Evolutionary conservation across 1,140 invertebrate species (phyloP), one percentile per base, ranked within the genome.

Genomic region (Nymphalis io): DNA sequence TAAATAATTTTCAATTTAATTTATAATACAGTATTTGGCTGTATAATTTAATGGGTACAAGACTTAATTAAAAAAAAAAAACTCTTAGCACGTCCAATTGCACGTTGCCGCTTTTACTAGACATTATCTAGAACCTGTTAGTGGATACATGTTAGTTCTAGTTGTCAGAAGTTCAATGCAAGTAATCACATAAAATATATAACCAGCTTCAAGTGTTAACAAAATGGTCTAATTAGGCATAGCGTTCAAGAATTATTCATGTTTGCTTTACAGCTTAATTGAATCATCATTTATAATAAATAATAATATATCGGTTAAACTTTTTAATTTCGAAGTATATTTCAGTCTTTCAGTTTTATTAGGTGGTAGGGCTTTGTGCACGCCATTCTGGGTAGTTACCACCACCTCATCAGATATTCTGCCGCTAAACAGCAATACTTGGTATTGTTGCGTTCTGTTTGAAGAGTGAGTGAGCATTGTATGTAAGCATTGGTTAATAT

Each of bases 81-180:
- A 8, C n/a, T n/a, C 15, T 44, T n/a, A n/a, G n/a, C 15, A 5
- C 5, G 15, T n/a, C n/a, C 44, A 3, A 33, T 33, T n/a, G 15
- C n/a, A 46, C 44, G n/a, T 46, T n/a, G 44, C 44, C 44, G 44
- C n/a, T 46, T 46, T 46, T 46, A 46, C 15, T 46, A 16, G n/a
- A 46, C n/a, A 16, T 46, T 18, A 46, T 46, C 44, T 46, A 51
- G 5, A 20, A 51, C 18, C 16, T 20, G 18, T 51, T 51, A 20
- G 3, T 51, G 6, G 2, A 11, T 20, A 11, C 8, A 20, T 20
- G 18, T 3, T 16, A 51, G 46, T 51, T 51, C 10, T 20, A 20
- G 27, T 33, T 46, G 42, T 46, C n/a, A 46, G 42, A 46, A 46
- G n/a, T 46, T 46, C 42, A 51, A 51, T 51, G 16, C 46, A 51